Percentiles rank a stretch among this genome's conserved stretches.
These are phyloP conservation scores for Atractosteus spatula DNA, from an alignment of 2,113 vertebrate genomes.

Conservation along the genomic window DNA sequence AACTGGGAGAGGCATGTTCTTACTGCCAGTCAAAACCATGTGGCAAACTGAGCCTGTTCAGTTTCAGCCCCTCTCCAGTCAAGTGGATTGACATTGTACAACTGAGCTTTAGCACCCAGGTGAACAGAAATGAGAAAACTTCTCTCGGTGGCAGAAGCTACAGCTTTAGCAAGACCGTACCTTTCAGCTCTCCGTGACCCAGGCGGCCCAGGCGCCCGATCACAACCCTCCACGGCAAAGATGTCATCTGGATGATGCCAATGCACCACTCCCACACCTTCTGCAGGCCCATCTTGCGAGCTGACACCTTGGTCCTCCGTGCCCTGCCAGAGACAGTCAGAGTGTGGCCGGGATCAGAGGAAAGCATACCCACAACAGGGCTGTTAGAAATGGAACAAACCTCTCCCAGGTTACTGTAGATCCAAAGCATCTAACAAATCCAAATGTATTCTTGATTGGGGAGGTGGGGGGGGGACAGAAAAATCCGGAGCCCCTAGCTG, in stretches of 20 bases:
- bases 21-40: too few species aligned
- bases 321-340: conserved; percentile 57
- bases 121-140: not conserved
- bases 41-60: too few species aligned
- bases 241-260: conserved; percentile 93
- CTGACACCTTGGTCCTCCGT: conserved; percentile 85
- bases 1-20: too few species aligned
- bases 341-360: not conserved
- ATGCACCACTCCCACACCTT: conserved; percentile 97
- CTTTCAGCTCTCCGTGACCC: conserved; percentile 92
- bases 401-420: too few species aligned
- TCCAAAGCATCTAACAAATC: too few species aligned
- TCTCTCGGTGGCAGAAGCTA: too few species aligned
- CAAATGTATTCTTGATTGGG: too few species aligned
- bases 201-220: conserved; percentile 92
- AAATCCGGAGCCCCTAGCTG: too few species aligned
- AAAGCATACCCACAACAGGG: not conserved
- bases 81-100: too few species aligned
- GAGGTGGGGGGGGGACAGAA: not conserved
- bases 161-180: conserved; percentile 45
- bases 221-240: conserved; percentile 93
- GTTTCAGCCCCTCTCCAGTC: too few species aligned
- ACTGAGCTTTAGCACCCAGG: not conserved
- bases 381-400: too few species aligned
- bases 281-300: conserved; percentile 90